Evolutionary conservation across 2,888 invertebrate species (phyloP), one percentile per base, ranked within the genome.

Genomic region (Polymixis flavicincta): DNA sequence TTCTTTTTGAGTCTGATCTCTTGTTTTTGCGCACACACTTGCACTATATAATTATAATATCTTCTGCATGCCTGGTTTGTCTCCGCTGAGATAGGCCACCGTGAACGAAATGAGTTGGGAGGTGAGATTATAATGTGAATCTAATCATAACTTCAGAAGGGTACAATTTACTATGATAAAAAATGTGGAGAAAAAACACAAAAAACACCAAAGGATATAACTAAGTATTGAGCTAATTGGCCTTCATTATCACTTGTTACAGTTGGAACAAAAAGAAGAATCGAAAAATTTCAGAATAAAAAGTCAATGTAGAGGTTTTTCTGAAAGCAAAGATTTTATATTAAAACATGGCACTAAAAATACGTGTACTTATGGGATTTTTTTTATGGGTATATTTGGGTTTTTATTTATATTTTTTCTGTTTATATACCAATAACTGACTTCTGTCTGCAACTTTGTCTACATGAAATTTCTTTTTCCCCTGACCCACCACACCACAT

Each of bases 171-270:
- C 22, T 55, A 6, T 8, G 2, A 13, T 45, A 19, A 45, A 45
- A 19, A 25, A 3, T 13, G 25, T 25, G 7, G 11, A 45, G 19
- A 13, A 25, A 19, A n/a, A n/a, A n/a, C n/a, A n/a, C n/a, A n/a
- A n/a, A 45, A 64, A 64, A 25, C 11, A 13, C 37, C 0, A 5
- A 50, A 9, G 11, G 2, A 50, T 3, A 42, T 60, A 17, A 25
- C 32, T n/a, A 37, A n/a, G 19, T 74, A 28, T 17, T 60, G 19
- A 52, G 14, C 17, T 60, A 74, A 52, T 52, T 60, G 17, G 28
- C 52, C 9, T 32, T 60, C 25, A 42, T 74, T 74, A 60, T 22
- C 72, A 70, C 3, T 19, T 19, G 6, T 17, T 19, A 32, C 8
- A 69, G n/a, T 3, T 37, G 25, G 4, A 11, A 42, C 2, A 17